Base-by-base conservation (phyloP, 2,113 vertebrate genomes). In the Drymodes brunneopygia region DNA sequence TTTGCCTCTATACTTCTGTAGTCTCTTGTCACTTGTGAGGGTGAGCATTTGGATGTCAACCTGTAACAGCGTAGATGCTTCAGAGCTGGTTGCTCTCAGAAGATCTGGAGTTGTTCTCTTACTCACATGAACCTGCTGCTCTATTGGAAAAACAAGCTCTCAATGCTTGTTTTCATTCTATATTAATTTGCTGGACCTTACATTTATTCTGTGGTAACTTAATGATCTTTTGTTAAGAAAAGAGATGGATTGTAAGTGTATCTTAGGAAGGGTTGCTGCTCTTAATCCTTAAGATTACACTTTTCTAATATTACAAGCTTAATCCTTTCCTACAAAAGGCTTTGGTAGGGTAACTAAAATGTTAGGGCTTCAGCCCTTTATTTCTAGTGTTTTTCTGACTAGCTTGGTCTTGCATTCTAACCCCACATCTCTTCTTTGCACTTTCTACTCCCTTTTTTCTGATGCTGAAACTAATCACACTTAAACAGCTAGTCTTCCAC, bases 351-450 rank as follows among this genome's bases (percentile, higher is more conserved):
- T 66, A 71, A 51, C 23, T 79, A 13, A 81, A 73, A 35, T 20
- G 18, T 29, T 58, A 24, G 1, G 6, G 3, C 60, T 80, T 81
- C 38, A 57, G 21, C 18, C 28, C 16, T 81, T 83, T 81, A 38
- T 73, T 94, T 56, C 19, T 67, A 29, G 14, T 64, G 28, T 21
- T 45, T 67, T 22, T 82, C 17, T 67, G 54, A 40, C 65, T 85
- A 44, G 18, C 15, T 90, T 73, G 31, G 22, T 61, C 53, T 66
- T 72, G 31, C 27, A 19, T 86, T 86, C 35, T 83, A 62, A 47
- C 28, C 25, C 15, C 9, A 31, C 1, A 0, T 29, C 10, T 13
- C 17, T 12, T 75, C 62, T 86, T 66, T 35, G 27, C 2, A 2
- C 44, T 81, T 58, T 71, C 47, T 72, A 13, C 24, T 84, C 3